These are phyloP conservation scores for Prenolepis imparis DNA, from an alignment of 2,888 invertebrate genomes.

Conservation along the genomic window DNA sequence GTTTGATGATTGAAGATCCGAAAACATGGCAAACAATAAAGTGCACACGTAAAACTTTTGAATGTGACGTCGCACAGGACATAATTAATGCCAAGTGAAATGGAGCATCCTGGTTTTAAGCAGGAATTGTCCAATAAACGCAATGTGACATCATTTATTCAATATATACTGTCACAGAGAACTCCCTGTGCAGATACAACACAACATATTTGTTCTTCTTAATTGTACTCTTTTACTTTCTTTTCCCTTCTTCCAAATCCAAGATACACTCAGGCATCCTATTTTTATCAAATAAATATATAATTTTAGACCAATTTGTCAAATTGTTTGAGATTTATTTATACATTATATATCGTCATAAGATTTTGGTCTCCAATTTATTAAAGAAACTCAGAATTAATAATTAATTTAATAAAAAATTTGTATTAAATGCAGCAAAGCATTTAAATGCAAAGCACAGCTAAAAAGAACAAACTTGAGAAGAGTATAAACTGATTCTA, in stretches of 20 bases:
- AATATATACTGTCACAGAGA: neutral
- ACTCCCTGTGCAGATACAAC: slow-evolving; percentile 2
- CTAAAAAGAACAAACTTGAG: slow-evolving; percentile 17
- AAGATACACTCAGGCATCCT: neutral
- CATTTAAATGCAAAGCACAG: slow-evolving; percentile 6
- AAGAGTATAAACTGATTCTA: neutral
- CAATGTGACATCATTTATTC: slow-evolving; percentile 20
- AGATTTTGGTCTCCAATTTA: neutral
- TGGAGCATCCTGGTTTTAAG: slow-evolving; percentile 34
- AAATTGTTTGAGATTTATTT: neutral
- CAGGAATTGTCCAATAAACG: slow-evolving; percentile 29
- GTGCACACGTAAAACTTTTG: slow-evolving; percentile 29
- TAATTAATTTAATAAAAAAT: neutral
- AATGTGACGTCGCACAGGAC: slow-evolving; percentile 25
- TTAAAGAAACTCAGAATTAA: neutral
- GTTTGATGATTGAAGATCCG: slow-evolving; percentile 48
- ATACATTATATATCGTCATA: neutral
- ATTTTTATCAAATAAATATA: neutral
- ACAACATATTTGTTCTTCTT: slow-evolving; percentile 12
- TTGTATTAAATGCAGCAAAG: neutral
- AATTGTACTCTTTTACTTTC: neutral
- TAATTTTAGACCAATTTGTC: neutral
- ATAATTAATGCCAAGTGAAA: slow-evolving; percentile 28
- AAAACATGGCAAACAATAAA: slow-evolving; percentile 38
- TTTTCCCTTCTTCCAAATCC: neutral